Evolutionary conservation across 2,113 vertebrate species (phyloP).

Genomic region (Ceratotherium simum): DNA sequence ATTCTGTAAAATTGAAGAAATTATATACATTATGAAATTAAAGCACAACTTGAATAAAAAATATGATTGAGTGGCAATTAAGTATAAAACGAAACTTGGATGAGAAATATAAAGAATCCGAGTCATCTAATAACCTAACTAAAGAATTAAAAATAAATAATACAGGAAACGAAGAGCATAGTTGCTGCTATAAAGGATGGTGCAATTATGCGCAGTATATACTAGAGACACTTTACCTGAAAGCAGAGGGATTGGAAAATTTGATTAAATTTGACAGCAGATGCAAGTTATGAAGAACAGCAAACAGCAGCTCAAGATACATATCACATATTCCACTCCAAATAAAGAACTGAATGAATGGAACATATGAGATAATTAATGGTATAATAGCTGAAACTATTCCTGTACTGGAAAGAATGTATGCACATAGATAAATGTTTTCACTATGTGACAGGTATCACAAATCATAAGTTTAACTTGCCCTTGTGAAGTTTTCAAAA

Average conservation of each 20-base stretch:
- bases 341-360: not conserved
- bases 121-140: not conserved
- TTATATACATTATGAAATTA: not conserved
- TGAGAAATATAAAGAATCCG: not conserved
- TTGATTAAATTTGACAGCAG: not conserved
- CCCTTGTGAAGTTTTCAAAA: not conserved
- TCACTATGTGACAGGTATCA: not conserved
- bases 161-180: not conserved
- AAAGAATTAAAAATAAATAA: not conserved
- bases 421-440: not conserved
- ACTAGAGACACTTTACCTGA: not conserved
- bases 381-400: not conserved
- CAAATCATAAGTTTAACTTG: not conserved
- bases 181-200: not conserved
- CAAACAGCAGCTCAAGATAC: not conserved
- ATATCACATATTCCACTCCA: not conserved
- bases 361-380: not conserved
- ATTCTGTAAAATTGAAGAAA: not conserved
- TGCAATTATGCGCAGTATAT: not conserved
- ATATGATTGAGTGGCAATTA: not conserved
- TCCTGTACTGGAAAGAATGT: not conserved
- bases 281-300: not conserved
- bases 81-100: not conserved
- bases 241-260: not conserved
- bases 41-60: not conserved